These are phyloP conservation scores for Oscheius sp. DNA, from an alignment of 2,888 invertebrate species.

Conservation along the genomic window DNA sequence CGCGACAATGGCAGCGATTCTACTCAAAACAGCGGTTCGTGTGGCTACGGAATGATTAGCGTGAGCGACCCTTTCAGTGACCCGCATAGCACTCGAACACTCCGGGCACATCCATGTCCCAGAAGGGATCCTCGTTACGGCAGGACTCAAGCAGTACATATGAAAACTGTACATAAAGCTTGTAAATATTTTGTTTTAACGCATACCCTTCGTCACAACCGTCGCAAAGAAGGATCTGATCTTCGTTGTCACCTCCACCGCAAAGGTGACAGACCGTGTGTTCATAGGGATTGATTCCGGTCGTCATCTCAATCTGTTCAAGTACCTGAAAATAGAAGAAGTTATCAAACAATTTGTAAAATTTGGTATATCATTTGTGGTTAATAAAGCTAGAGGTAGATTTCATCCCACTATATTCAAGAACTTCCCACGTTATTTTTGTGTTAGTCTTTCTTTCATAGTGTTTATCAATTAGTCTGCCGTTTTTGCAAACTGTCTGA, in stretches of 20 bases:
- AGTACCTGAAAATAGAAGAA: slow-evolving; percentile 1
- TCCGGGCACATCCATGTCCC: slow-evolving; percentile 1
- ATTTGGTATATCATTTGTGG: too few species aligned
- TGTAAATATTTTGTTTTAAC: background rate
- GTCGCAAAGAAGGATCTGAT: slow-evolving; percentile 22
- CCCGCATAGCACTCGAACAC: background rate
- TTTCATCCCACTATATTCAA: too few species aligned
- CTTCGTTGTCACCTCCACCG: slow-evolving; percentile 22
- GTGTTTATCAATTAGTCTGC: too few species aligned
- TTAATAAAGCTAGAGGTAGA: background rate
- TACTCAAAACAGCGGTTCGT: background rate
- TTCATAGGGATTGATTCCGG: slow-evolving; percentile 15
- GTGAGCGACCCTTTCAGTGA: background rate
- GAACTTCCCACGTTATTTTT: too few species aligned
- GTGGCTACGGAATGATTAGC: background rate
- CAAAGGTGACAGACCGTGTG: slow-evolving; percentile 23
- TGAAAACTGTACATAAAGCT: slow-evolving; percentile 9
- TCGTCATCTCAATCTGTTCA: background rate
- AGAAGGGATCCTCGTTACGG: slow-evolving; percentile 4
- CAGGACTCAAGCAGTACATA: slow-evolving; percentile 17
- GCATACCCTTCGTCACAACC: slow-evolving; percentile 27
- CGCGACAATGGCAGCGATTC: background rate
- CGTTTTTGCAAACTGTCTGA: too few species aligned
- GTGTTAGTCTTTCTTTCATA: too few species aligned
- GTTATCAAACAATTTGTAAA: too few species aligned